Evolutionary conservation across 2,113 vertebrate genomes (phyloP), one percentile per base, ranked within the genome.

Genomic region (Pelecanus crispus): DNA sequence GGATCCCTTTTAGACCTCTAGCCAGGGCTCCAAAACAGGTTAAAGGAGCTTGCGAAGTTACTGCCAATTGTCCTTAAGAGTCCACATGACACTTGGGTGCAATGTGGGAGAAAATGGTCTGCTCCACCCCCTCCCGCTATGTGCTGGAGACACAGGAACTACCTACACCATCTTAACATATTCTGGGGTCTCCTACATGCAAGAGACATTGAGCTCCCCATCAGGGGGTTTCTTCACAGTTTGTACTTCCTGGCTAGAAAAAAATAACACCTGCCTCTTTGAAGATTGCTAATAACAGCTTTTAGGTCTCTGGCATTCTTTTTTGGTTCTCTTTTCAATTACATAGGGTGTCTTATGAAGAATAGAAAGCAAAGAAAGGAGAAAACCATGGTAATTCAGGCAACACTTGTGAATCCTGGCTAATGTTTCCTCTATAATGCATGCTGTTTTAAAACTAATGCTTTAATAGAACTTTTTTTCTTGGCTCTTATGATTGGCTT

Each of bases 121-220:
- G 8, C 5, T 79, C 21, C 11, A 36, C 17, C 5, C 17, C 13
- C 7, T 82, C 13, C 8, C 15, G 8, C 10, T 79, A 2, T 44
- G 38, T 89, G 12, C 18, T 72, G 29, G 10, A 87, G 52, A 47
- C 21, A 63, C 11, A 31, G 9, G 16, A 91, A 44, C 6, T 63
- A 22, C 32, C 53, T 66, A 17, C 0, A 1, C 17, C 6, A 28
- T 36, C 50, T 50, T 90, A 44, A 32, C 6, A 1, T 36, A 16
- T 66, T 68, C 25, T 50, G 20, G 17, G 11, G 44, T 86, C 18
- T 75, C 36, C 28, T 22, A 28, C 5, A 14, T 0, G 1, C 11
- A 10, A 34, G 40, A 83, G 31, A 53, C 11, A 70, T 17, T 0
- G 0, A 53, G 9, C 5, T 86, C 4, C 14, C 11, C 1, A 2